A percentile compares a stretch with the other conserved stretches of the same genome.
Conservation (phyloP, 2,113 vertebrate species). For the Sinocyclocheilus maitianheensis region DNA sequence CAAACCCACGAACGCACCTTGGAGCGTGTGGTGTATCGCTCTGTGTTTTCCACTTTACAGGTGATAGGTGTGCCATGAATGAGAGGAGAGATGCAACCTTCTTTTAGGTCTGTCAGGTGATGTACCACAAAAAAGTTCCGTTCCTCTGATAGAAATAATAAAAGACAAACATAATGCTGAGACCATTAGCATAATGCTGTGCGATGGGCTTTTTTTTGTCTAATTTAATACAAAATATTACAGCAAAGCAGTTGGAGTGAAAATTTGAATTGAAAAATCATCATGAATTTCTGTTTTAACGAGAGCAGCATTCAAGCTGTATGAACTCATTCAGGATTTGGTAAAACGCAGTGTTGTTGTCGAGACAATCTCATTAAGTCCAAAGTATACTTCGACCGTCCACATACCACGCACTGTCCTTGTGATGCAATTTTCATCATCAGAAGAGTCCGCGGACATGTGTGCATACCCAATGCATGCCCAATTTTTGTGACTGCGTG, state of each 20-base stretch:
- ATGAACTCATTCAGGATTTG: background rate
- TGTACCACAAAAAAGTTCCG: conserved; percentile 79
- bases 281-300: background rate
- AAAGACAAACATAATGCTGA: background rate
- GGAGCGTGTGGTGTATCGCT: conserved; percentile 84
- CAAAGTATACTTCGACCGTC: too few species aligned
- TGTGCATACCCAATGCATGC: too few species aligned
- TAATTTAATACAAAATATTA: conserved; percentile 41
- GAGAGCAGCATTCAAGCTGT: background rate
- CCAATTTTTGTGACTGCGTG: too few species aligned
- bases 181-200: conserved; percentile 41
- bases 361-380: background rate
- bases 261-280: background rate
- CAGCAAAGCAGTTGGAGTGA: background rate
- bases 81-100: conserved; percentile 68
- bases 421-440: too few species aligned
- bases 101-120: conserved; percentile 74
- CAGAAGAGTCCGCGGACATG: too few species aligned
- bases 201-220: background rate
- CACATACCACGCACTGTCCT: too few species aligned
- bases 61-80: conserved; percentile 75
- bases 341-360: background rate
- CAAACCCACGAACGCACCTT: conserved; percentile 74
- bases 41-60: conserved; percentile 82
- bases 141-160: conserved; percentile 60